Evolutionary conservation across 2,888 invertebrate genomes (phyloP), one percentile per base, ranked within the genome.

Genomic region (Imbricaverruca yamaguchii): DNA sequence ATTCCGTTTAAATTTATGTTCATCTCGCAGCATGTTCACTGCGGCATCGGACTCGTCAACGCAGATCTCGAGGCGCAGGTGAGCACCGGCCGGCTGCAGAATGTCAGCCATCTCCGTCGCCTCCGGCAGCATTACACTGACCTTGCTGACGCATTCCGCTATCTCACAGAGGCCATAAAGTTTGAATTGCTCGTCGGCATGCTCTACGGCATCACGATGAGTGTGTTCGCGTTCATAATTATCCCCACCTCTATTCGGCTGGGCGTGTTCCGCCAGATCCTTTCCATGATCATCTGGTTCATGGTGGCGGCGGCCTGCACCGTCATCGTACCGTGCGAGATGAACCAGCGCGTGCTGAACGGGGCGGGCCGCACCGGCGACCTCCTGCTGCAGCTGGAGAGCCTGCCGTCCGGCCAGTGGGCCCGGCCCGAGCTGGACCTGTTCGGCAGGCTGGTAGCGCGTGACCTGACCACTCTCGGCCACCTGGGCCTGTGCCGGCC

Each of bases 321-420:
- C n/a, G n/a, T 63, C 21, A n/a, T 63, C 9, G 63, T n/a, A n/a
- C 63, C 63, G 9, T 63, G 63, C n/a, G 63, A 63, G 21, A 9
- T n/a, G 8, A n/a, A n/a, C n/a, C 63, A 63, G 63, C 63, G 63
- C 63, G n/a, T 63, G 63, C 63, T 63, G 63, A n/a, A 3, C 63
- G n/a, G 63, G n/a, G n/a, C n/a, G 63, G 63, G n/a, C n/a, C 63
- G n/a, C 63, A n/a, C n/a, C 63, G 0, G n/a, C 63, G 21, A 63
- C 21, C 63, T 63, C n/a, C 63, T 63, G n/a, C 63, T 63, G 63
- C 63, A 63, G 63, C 63, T 63, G 63, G 63, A 63, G 63, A 21
- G n/a, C n/a, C 63, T n/a, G 63, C 9, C 6, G 2, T 21, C 63
- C 7, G 18, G 0, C 9, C 63, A 63, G 63, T n/a, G 21, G 63